These are phyloP conservation scores for Zaprionus lachaisei DNA, from an alignment of 1,140 invertebrate species.

Conservation along the genomic window DNA sequence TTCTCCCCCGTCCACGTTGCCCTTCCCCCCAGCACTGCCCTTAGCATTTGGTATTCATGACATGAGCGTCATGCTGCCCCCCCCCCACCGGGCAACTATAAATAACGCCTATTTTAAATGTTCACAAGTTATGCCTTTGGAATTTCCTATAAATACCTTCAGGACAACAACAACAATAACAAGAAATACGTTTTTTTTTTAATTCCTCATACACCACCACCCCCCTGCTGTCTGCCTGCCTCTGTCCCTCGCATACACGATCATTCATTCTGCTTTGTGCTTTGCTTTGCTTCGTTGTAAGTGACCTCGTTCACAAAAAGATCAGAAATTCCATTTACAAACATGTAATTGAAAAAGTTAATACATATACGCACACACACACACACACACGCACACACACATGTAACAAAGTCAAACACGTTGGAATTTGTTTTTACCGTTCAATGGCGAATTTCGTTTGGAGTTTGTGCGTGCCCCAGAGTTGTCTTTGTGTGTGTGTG, in stretches of 20 bases:
- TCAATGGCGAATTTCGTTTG: constrained; percentile 76
- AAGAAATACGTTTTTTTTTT: constrained; percentile 39
- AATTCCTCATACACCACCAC: constrained; percentile 33
- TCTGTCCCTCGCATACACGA: not conserved
- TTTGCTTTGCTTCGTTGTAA: constrained; percentile 65
- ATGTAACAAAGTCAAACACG: constrained; percentile 71
- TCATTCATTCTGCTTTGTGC: constrained; percentile 12
- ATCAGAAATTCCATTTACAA: constrained; percentile 81
- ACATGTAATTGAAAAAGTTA: constrained; percentile 80
- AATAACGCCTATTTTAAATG: constrained; percentile 68
- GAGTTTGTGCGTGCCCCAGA: constrained; percentile 6
- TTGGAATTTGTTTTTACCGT: constrained; percentile 77
- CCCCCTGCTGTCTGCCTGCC: not conserved
- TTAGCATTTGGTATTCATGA: constrained; percentile 65
- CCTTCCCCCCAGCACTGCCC: not conserved
- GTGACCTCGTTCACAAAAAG: constrained; percentile 81
- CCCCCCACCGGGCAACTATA: constrained; percentile 32
- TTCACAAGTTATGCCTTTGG: constrained; percentile 71
- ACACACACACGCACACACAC: constrained; percentile 27
- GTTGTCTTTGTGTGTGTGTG: constrained; percentile 24
- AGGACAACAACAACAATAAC: constrained; percentile 71
- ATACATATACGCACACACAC: constrained; percentile 34
- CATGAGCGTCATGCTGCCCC: constrained; percentile 9
- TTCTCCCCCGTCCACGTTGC: not conserved
- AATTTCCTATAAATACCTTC: constrained; percentile 79